Base-by-base conservation (phyloP, 2,888 invertebrate genomes). In the Caenorhabditis afra region DNA sequence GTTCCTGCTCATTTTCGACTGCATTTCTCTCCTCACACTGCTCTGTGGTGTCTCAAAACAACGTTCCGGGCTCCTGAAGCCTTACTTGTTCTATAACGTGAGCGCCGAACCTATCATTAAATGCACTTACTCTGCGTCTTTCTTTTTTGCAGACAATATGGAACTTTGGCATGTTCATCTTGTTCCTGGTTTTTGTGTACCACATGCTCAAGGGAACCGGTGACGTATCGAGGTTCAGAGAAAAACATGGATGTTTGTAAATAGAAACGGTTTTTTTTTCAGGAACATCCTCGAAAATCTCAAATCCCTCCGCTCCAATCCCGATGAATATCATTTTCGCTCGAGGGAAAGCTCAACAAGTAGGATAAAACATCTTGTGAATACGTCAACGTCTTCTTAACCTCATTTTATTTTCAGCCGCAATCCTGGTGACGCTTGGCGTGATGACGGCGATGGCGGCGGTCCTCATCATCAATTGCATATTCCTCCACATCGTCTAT, bases 391-490 rank as follows among this genome's bases (percentile, higher is more conserved):
- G 20, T n/a, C 14, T 37, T 47, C 20, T 50, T 5, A 45, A 47
- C 22, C 18, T 50, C 37, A 47, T 47, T 37, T 61, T 29, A 58
- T 45, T 83, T 83, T 79, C 82, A 77, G 82, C 71, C 1, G 81
- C 83, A 45, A 95, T 96, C 39, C 87, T 91, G 12, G 93, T 95
- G 0, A 79, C 85, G 93, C 64, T 94, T n/a, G 96, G 97, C 94
- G 92, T 97, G 45, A 91, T 96, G 18, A 92, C 96, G 52, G 95
- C 96, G 0, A 94, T 87, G 65, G 96, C 96, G 0, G 95, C 96
- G 89, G 68, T 87, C n/a, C 75, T 87, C 57, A 37, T 82, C 47
- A 66, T 82, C 74, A 77, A 82, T 22, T 83, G 80, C 66, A 49
- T 81, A 20, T 85, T 85, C 59, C 44, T 85, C 10, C 85, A 85